Base-by-base conservation (phyloP, 1,140 invertebrate genomes). In the Hermatobates lingyangjiaoensis region DNA sequence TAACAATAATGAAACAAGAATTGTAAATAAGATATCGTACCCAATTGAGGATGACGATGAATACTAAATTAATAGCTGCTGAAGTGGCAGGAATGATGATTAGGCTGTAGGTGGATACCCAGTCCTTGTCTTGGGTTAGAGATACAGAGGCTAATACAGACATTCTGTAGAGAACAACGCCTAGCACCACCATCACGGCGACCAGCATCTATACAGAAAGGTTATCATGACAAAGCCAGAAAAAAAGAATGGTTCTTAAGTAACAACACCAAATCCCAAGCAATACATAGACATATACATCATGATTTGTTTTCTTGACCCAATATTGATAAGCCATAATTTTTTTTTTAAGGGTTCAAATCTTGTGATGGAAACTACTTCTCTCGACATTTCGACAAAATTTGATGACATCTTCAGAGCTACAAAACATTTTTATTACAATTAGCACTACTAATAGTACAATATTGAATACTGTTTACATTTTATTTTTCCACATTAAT, bases 121-220 rank as follows among this genome's bases (percentile, higher is more conserved):
- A 70, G 5, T 75, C 66, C 56, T 71, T 71, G 21, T 68, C 62
- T 21, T 69, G 70, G 60, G 72, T 71, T 26, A 79, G 67, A 58
- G 70, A 74, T 15, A 82, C 64, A 1, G 79, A 75, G 2, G 86
- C 82, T 57, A 90, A 68, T 47, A 90, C 71, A 1, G 87, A 84
- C 77, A 95, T 89, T 40, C 92, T 74, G 66, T 95, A 95, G 1
- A 94, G 67, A 57, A 95, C 88, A 24, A 95, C 88, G 14, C 80
- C 90, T 53, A 94, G 68, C 12, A 96, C 87, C 0, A 87, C 79
- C 10, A 80, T 85, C 46, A 95, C 67, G 1, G 90, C 90, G 59
- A 94, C 64, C 20, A 68, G 63, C 30, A 83, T 75, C 79, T 83
- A 59, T 44, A 48, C 4, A 14, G 20, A 24, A 4, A 25, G 5